phyloP scores from a whole-genome alignment of 2,113 vertebrate species.

The Trichechus manatus region DNA sequence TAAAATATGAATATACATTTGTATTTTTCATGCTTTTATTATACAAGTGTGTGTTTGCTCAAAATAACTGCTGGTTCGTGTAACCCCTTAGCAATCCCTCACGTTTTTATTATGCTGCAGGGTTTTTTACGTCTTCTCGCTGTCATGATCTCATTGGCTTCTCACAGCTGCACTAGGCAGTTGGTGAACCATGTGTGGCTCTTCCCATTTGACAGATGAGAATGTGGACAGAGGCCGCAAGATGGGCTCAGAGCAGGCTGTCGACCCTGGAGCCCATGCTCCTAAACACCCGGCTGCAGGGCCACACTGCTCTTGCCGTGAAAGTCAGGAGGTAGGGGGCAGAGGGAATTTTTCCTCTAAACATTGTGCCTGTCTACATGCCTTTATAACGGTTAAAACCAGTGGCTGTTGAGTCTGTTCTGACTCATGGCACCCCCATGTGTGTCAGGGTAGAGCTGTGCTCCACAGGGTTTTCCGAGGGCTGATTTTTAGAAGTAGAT shows the following conservation, averaged over 20 bases:
- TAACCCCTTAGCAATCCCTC: background rate
- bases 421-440: no score
- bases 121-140: fast-evolving
- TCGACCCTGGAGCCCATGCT: background rate
- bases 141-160: background rate
- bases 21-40: background rate
- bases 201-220: background rate
- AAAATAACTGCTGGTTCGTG: background rate
- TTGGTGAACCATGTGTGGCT: background rate
- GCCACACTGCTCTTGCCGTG: background rate
- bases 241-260: background rate
- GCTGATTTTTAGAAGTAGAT: no score
- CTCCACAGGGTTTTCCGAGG: no score
- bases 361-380: fast-evolving
- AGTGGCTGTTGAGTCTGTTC: no score
- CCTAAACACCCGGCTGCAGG: no score
- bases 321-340: background rate
- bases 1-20: background rate
- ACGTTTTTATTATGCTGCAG: background rate
- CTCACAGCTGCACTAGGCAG: fast-evolving
- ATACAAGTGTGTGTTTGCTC: background rate
- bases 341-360: background rate
- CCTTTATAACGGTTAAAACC: background rate
- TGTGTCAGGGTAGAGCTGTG: no score
- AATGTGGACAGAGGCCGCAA: no score